phyloP scores from a whole-genome alignment of 2,113 vertebrate genomes.

The Nothocercus nigrocapillus region DNA sequence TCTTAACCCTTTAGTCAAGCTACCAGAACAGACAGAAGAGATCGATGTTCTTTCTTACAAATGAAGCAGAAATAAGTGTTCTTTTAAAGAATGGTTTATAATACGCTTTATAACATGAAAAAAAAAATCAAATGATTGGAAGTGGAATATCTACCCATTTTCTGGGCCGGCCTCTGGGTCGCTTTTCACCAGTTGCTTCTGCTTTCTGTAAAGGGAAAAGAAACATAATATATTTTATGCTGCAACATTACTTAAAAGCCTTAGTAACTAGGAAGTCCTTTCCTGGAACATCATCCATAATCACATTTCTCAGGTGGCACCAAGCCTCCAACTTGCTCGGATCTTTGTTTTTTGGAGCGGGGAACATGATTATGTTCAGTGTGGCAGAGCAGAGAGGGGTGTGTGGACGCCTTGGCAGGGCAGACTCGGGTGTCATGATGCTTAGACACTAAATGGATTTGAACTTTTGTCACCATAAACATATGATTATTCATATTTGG shows the following conservation, averaged over 20 bases:
- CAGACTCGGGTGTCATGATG: not conserved
- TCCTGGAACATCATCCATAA: conserved; percentile 35
- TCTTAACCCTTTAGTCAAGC: conserved; percentile 64
- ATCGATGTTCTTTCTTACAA: not conserved
- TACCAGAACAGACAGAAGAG: conserved; percentile 3
- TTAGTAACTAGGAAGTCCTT: not conserved
- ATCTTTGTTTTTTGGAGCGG: not conserved
- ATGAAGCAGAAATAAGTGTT: not conserved
- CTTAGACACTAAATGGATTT: not conserved
- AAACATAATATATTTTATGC: conserved; percentile 63
- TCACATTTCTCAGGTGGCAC: conserved; percentile 15
- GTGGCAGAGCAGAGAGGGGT: not conserved
- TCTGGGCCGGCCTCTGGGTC: conserved; percentile 96
- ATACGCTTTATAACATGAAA: conserved; percentile 10
- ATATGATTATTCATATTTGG: not conserved
- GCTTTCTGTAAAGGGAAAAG: conserved; percentile 84
- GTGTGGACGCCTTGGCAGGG: rapidly evolving
- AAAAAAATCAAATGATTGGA: conserved; percentile 8
- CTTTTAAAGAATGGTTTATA: not conserved
- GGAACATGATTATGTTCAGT: not conserved
- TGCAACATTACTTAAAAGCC: conserved; percentile 31
- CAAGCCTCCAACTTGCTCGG: not conserved
- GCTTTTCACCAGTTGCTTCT: conserved; percentile 91
- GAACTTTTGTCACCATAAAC: not conserved
- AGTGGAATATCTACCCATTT: conserved; percentile 92